phyloP scores from a whole-genome alignment of 2,797 vertebrate species.

The Sylvilagus floridanus region DNA sequence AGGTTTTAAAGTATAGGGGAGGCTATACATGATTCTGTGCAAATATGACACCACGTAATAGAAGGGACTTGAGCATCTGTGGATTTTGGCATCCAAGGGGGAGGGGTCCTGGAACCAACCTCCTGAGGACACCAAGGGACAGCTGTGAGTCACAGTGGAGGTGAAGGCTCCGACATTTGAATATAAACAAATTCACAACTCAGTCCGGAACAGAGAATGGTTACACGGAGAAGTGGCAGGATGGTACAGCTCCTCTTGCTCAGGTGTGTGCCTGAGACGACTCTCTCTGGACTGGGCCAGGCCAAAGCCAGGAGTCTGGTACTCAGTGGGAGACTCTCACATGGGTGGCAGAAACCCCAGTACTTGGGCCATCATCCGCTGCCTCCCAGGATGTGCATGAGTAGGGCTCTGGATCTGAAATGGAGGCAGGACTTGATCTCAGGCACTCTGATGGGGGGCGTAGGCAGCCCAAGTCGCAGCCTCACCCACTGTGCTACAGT shows the following conservation, averaged over 20 bases:
- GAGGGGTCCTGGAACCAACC: neutral
- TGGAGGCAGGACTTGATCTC: neutral
- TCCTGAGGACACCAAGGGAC: neutral
- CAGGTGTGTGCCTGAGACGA: constrained; percentile 3
- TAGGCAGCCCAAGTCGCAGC: neutral
- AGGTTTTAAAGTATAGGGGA: too few species aligned
- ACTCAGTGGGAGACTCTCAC: too few species aligned
- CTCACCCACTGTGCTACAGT: too few species aligned
- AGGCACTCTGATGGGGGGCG: neutral
- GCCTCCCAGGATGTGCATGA: too few species aligned
- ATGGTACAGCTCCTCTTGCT: neutral
- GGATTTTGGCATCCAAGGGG: neutral
- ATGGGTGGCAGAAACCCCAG: too few species aligned
- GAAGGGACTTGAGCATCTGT: neutral
- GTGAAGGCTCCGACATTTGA: neutral
- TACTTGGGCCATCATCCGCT: too few species aligned
- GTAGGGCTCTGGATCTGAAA: too few species aligned
- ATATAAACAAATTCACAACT: constrained; percentile 26
- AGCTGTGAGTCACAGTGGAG: neutral
- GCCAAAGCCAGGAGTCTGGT: too few species aligned
- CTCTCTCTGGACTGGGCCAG: neutral
- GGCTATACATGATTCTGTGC: too few species aligned
- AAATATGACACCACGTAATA: too few species aligned
- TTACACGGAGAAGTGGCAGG: too few species aligned
- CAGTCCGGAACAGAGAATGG: neutral